Percentiles rank a stretch among this genome's conserved stretches.
Conservation (phyloP, 2,113 vertebrate genomes). For the Prietella phreatophila region DNA sequence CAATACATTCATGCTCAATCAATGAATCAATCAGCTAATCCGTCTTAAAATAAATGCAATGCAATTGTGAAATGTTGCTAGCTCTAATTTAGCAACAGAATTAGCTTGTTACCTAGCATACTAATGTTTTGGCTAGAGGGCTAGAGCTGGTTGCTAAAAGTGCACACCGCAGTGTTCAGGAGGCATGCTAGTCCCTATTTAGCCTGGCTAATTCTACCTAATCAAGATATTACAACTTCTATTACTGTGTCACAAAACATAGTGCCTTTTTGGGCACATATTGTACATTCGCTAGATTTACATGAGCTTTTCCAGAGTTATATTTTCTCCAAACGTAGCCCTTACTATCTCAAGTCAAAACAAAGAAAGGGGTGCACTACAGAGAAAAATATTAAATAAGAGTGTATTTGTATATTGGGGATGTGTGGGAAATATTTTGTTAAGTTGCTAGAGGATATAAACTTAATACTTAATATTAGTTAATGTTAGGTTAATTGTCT, state of each 20-base stretch:
- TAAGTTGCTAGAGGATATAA: neutral
- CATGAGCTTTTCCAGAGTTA: neutral
- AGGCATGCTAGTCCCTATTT: neutral
- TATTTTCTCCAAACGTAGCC: neutral
- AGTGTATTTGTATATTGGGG: too few relatives aligned
- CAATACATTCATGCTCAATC: neutral
- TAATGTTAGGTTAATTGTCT: neutral
- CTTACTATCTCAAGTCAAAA: neutral
- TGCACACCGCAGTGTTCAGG: neutral
- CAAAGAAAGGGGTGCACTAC: neutral
- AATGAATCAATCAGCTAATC: neutral
- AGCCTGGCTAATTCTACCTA: neutral
- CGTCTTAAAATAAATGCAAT: neutral
- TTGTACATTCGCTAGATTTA: neutral
- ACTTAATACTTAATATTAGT: neutral
- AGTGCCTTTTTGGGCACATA: neutral
- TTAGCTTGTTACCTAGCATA: neutral
- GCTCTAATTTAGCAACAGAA: neutral
- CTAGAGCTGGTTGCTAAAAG: neutral
- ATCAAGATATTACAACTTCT: neutral
- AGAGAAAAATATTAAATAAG: neutral
- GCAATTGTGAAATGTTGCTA: neutral
- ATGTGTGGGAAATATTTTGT: neutral
- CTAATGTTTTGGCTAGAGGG: neutral
- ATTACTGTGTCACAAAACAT: neutral